Conservation (phyloP, 2,888 invertebrate species). For the Doris montereyensis region DNA sequence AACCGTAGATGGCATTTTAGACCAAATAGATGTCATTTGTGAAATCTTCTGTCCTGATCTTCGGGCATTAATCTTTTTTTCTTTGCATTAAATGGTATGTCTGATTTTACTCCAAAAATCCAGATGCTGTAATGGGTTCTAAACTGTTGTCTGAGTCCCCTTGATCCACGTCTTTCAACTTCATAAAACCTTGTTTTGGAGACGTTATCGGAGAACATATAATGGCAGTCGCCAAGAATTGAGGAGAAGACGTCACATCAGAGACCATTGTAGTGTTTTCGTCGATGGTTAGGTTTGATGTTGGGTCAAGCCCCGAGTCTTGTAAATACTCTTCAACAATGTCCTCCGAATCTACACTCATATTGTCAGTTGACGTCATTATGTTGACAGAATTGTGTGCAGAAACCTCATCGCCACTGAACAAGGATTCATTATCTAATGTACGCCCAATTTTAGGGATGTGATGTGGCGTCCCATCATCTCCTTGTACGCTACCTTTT, state of each 20-base stretch:
- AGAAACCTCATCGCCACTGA: conserved; percentile 29
- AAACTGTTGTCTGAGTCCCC: conserved; percentile 23
- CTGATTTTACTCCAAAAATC: conserved; percentile 20
- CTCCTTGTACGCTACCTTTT: no score
- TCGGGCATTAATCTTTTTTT: conserved; percentile 21
- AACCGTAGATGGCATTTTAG: conserved; percentile 16
- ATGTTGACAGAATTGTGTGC: conserved; percentile 15
- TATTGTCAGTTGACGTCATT: conserved; percentile 4
- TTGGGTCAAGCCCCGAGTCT: not conserved
- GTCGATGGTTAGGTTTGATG: not conserved
- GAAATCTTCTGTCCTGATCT: conserved; percentile 28
- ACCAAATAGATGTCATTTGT: conserved; percentile 30
- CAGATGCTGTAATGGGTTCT: not conserved
- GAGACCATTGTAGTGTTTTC: not conserved
- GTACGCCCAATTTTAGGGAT: conserved; percentile 2
- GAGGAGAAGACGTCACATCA: no score
- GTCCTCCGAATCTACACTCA: not conserved
- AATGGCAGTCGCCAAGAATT: not conserved
- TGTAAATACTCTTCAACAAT: not conserved
- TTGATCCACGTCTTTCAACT: conserved; percentile 1
- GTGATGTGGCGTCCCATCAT: no score
- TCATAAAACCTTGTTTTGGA: not conserved
- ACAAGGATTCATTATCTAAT: conserved; percentile 23
- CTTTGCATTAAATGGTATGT: conserved; percentile 25
- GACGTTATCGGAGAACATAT: not conserved